A percentile compares a stretch with the other conserved stretches of the same genome.
Evolutionary conservation across 2,888 invertebrate species (phyloP).

Genomic region (Diogma glabrata): DNA sequence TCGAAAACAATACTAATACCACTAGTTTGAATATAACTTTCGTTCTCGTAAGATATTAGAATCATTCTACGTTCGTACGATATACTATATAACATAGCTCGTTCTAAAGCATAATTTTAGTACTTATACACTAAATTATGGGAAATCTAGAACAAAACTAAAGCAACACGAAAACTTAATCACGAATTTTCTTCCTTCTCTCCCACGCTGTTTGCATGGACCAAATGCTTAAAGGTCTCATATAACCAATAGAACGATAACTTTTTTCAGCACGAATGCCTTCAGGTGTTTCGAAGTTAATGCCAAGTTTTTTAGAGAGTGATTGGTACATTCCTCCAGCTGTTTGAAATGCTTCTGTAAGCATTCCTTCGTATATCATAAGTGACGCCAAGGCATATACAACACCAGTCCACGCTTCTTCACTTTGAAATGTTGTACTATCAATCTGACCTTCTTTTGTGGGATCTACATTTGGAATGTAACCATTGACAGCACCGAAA

Average conservation of each 20-base stretch:
- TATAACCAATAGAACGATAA: slow-evolving; percentile 83
- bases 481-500: slow-evolving; percentile 89
- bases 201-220: slow-evolving; percentile 70
- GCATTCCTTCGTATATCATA: slow-evolving; percentile 80
- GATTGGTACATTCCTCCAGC: slow-evolving; percentile 79
- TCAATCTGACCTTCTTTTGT: slow-evolving; percentile 50
- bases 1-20: too few species aligned
- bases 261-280: slow-evolving; percentile 70
- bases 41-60: too few species aligned
- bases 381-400: slow-evolving; percentile 73
- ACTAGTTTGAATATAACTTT: too few species aligned
- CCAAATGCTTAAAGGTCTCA: slow-evolving; percentile 92
- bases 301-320: slow-evolving; percentile 65
- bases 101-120: too few species aligned
- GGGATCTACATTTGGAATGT: slow-evolving; percentile 41
- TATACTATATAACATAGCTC: too few species aligned
- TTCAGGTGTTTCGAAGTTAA: slow-evolving; percentile 87
- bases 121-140: too few species aligned
- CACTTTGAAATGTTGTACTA: slow-evolving; percentile 64
- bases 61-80: too few species aligned
- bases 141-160: too few species aligned
- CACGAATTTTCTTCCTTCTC: slow-evolving; percentile 31
- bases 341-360: slow-evolving; percentile 74
- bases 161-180: too few species aligned
- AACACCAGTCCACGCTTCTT: slow-evolving; percentile 90